These are phyloP conservation scores for Hoplostethus atlanticus DNA, from an alignment of 2,797 vertebrate species.

Conservation along the genomic window DNA sequence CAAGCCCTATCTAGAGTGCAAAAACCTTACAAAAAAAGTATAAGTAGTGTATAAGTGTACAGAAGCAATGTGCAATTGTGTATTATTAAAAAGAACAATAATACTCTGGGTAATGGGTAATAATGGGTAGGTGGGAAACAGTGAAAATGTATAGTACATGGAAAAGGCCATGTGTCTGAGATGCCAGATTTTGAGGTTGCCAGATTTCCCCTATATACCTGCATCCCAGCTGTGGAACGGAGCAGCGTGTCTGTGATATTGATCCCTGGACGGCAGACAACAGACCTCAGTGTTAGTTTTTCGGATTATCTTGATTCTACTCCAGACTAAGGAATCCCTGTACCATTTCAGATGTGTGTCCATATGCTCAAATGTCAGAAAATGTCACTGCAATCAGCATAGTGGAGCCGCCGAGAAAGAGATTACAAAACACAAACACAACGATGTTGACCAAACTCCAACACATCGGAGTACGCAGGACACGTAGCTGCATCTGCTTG, in stretches of 20 bases:
- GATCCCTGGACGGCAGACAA: conserved; percentile 63
- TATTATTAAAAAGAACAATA: no score
- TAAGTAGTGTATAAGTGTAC: no score
- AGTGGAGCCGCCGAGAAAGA: conserved; percentile 34
- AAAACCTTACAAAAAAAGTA: no score
- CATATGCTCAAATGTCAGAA: conserved; percentile 89
- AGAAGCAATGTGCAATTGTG: no score
- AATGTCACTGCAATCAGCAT: conserved; percentile 90
- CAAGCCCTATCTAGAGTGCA: no score
- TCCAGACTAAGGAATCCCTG: conserved; percentile 86
- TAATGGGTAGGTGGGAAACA: no score
- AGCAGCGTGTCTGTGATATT: conserved; percentile 51
- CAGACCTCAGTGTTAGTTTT: conserved; percentile 86
- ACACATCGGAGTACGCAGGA: conserved; percentile 12
- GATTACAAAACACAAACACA: conserved; percentile 59
- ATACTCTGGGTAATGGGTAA: no score
- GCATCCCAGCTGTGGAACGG: conserved; percentile 58
- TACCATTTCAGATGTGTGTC: conserved; percentile 78
- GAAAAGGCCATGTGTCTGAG: conserved; percentile 10
- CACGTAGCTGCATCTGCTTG: conserved; percentile 22
- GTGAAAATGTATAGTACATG: neutral
- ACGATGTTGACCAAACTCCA: conserved; percentile 33
- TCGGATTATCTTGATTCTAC: conserved; percentile 91
- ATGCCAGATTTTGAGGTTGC: conserved; percentile 7
- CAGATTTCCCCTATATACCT: conserved; percentile 28